A percentile compares a stretch with the other conserved stretches of the same genome.
These are phyloP conservation scores for Tetramorium bicarinatum DNA, from an alignment of 2,888 invertebrate genomes.

Conservation along the genomic window DNA sequence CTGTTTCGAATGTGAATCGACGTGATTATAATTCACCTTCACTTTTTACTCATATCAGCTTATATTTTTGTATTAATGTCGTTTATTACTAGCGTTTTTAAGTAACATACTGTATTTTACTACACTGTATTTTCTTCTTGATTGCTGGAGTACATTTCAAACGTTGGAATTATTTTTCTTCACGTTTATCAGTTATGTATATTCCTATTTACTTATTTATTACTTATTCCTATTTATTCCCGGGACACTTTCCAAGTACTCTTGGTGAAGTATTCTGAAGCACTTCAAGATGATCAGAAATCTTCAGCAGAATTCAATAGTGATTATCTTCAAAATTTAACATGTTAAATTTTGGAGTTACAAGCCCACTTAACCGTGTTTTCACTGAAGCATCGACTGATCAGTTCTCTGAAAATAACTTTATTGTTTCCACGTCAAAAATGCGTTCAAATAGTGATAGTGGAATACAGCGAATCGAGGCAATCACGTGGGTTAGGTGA, in stretches of 20 bases:
- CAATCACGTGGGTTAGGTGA: background rate
- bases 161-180: background rate
- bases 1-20: too few species aligned
- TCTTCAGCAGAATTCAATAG: background rate
- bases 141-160: background rate
- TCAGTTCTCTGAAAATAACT: background rate
- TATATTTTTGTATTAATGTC: background rate
- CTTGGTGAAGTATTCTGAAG: background rate
- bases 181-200: background rate
- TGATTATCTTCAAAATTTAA: too few species aligned
- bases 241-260: background rate
- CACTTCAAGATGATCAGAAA: background rate
- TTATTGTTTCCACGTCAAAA: background rate
- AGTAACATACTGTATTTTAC: background rate
- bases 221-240: background rate
- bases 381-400: conserved; percentile 1
- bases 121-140: background rate
- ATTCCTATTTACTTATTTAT: background rate
- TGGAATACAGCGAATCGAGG: conserved; percentile 37
- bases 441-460: background rate
- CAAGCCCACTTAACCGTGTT: background rate
- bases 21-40: too few species aligned
- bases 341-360: background rate
- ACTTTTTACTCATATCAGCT: background rate
- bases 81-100: background rate